Evolutionary conservation across 92 coral and sea anemone species (phyloP).

Genomic region (Blastomussa wellsi): DNA sequence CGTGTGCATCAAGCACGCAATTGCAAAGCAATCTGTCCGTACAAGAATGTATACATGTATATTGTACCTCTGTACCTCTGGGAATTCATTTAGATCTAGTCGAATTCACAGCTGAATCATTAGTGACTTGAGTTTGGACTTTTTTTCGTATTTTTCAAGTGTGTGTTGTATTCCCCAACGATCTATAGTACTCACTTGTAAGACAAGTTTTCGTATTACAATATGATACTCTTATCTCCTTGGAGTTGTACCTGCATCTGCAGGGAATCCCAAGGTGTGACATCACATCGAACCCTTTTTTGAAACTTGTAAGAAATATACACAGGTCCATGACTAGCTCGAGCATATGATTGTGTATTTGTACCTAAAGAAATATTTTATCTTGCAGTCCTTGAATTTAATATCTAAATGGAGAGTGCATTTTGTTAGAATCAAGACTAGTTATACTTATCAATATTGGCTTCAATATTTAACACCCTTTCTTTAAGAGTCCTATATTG

Average conservation of each 20-base stretch:
- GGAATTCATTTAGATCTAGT: background rate
- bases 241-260: background rate
- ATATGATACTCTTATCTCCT: background rate
- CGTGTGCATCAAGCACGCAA: background rate
- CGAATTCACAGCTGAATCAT: background rate
- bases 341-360: background rate
- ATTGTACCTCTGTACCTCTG: background rate
- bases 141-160: background rate
- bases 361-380: background rate
- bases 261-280: background rate
- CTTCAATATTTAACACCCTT: background rate
- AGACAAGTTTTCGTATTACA: background rate
- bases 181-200: background rate
- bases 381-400: background rate
- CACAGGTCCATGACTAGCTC: background rate
- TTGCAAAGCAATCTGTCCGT: background rate
- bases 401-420: background rate
- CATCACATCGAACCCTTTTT: background rate
- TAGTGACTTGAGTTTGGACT: background rate
- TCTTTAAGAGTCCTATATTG: background rate
- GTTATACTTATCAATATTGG: constrained; percentile 2
- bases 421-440: background rate
- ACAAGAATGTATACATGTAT: background rate
- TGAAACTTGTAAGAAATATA: background rate
- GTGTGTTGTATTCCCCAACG: background rate